phyloP scores from a whole-genome alignment of 2,888 invertebrate genomes.

The Coelinius sp. region DNA sequence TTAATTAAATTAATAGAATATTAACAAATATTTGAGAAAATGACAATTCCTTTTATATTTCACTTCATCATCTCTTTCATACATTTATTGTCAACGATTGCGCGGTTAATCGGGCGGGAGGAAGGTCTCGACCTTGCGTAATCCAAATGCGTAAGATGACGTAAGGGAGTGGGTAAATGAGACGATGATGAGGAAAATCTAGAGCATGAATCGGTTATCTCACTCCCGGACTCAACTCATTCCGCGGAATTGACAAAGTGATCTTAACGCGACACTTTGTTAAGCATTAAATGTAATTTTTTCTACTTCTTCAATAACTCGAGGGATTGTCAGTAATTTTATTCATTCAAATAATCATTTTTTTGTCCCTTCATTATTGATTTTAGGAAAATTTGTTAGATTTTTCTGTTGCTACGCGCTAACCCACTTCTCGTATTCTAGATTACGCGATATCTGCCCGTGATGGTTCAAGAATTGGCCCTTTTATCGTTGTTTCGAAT shows the following conservation, averaged over 20 bases:
- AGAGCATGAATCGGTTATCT: constrained; percentile 39
- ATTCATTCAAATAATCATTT: background rate
- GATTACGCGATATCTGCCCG: constrained; percentile 61
- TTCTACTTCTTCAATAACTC: background rate
- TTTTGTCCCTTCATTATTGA: background rate
- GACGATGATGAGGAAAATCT: constrained; percentile 40
- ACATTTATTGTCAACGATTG: constrained; percentile 30
- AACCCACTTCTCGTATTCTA: constrained; percentile 60
- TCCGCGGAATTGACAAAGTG: constrained; percentile 1
- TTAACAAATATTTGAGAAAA: background rate
- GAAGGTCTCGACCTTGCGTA: constrained; percentile 52
- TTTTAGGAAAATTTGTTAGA: background rate
- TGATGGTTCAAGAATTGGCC: constrained; percentile 61
- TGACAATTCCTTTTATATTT: background rate
- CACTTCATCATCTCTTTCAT: background rate
- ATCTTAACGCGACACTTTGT: background rate
- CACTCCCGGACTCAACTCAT: constrained; percentile 3
- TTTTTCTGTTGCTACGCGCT: constrained; percentile 30
- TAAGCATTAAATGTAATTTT: background rate
- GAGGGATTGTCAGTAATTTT: background rate
- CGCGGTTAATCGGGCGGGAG: constrained; percentile 34
- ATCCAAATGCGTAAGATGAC: constrained; percentile 45
- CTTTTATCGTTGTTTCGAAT: constrained; percentile 57
- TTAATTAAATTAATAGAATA: too few relatives aligned
- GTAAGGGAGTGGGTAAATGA: constrained; percentile 46